Conservation (phyloP, 2,113 vertebrate species). For the Camelus bactrianus region DNA sequence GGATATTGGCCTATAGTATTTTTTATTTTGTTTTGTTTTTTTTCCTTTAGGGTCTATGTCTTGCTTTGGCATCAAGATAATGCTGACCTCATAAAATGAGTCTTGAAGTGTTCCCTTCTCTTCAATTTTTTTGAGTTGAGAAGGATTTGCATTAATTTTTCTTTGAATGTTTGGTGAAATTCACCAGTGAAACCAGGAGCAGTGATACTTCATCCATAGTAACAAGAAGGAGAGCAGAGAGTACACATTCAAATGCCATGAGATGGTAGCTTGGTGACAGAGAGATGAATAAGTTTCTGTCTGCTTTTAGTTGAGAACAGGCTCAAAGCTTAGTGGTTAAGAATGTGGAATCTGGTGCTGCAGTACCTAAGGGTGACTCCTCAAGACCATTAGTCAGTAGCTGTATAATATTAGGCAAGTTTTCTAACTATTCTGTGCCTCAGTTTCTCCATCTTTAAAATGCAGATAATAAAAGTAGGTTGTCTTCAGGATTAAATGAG, state of each 20-base stretch:
- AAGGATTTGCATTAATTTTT: not conserved
- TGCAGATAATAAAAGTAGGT: not conserved
- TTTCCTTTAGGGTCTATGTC: not conserved
- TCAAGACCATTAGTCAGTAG: not conserved
- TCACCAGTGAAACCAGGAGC: not conserved
- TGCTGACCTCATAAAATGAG: not conserved
- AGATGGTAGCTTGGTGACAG: not conserved
- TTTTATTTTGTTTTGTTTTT: not conserved
- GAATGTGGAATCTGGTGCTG: not conserved
- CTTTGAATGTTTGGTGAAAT: not conserved
- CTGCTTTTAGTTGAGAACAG: not conserved
- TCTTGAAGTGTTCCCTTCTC: not conserved
- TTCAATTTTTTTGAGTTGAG: not conserved
- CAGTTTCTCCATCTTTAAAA: conserved; percentile 7
- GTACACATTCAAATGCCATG: not conserved
- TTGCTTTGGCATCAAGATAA: not conserved
- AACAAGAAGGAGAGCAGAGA: not conserved
- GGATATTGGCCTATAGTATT: not conserved
- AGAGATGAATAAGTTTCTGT: not conserved
- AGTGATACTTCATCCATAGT: not conserved
- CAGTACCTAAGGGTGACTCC: not conserved
- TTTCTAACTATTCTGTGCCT: not conserved
- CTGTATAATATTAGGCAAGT: not conserved
- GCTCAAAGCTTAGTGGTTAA: not conserved
- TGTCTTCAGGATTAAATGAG: not conserved